Percentiles rank a stretch among this genome's conserved stretches.
Conservation (phyloP, 2,888 invertebrate species). For the Neoascia interrupta region DNA sequence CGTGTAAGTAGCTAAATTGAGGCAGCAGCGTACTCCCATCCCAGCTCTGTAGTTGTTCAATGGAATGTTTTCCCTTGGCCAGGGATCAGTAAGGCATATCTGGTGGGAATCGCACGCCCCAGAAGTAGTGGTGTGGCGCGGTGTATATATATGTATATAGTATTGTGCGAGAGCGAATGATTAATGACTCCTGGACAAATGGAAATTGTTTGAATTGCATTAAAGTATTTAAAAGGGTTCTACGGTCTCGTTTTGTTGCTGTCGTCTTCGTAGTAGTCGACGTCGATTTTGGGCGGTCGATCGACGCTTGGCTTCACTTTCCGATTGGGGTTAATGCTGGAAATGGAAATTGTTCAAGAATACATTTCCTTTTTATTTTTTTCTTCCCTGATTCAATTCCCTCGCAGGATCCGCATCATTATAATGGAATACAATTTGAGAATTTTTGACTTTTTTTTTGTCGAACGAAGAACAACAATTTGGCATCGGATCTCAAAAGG, state of each 20-base stretch:
- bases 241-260: conserved; percentile 31
- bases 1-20: conserved; percentile 60
- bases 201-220: conserved; percentile 79
- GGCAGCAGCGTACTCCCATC: conserved; percentile 28
- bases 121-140: conserved; percentile 31
- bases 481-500: conserved; percentile 35
- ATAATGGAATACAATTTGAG: conserved; percentile 37
- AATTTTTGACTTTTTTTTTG: conserved; percentile 22
- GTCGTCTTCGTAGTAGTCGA: conserved; percentile 13
- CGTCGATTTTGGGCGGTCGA: conserved; percentile 29
- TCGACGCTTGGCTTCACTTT: conserved; percentile 46
- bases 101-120: conserved; percentile 65
- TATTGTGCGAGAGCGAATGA: conserved; percentile 74
- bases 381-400: conserved; percentile 10
- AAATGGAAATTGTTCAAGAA: conserved; percentile 48
- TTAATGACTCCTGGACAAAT: conserved; percentile 79
- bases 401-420: conserved; percentile 32
- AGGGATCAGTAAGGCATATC: conserved; percentile 57
- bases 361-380: conserved; percentile 49
- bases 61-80: conserved; percentile 41
- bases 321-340: conserved; percentile 60
- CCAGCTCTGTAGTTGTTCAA: conserved; percentile 31
- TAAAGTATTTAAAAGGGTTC: conserved; percentile 74
- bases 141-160: too few relatives aligned
- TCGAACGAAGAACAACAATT: conserved; percentile 13